Evolutionary conservation across 2,113 vertebrate species (phyloP).

Genomic region (Hiodon tergisus): DNA sequence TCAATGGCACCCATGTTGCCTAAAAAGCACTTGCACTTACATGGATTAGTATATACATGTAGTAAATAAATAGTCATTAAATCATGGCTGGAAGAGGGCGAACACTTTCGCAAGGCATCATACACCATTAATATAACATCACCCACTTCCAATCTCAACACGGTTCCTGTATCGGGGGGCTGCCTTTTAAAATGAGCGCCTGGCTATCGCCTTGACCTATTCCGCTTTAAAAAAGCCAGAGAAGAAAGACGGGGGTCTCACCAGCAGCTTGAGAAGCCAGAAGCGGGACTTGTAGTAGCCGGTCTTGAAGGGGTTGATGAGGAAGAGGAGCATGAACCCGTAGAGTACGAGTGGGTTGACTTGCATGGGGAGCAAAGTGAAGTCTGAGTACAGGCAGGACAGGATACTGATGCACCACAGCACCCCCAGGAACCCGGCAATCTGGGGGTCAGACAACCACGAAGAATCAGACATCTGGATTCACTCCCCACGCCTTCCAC

Average conservation of each 20-base stretch:
- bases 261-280: slow-evolving; percentile 96
- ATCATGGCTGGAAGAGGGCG: no score
- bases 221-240: neutral
- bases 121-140: no score
- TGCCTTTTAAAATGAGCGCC: no score
- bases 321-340: slow-evolving; percentile 92
- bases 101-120: no score
- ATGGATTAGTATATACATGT: no score
- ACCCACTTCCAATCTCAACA: no score
- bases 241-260: slow-evolving; percentile 52
- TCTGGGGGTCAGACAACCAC: slow-evolving; percentile 56
- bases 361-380: slow-evolving; percentile 79
- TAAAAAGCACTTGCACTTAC: no score
- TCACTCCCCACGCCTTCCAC: no score
- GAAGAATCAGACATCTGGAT: neutral
- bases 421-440: slow-evolving; percentile 93
- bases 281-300: slow-evolving; percentile 98
- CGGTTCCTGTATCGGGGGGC: no score
- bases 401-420: slow-evolving; percentile 95
- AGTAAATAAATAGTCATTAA: no score
- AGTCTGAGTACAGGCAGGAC: slow-evolving; percentile 83
- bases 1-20: no score
- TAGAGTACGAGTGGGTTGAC: slow-evolving; percentile 91
- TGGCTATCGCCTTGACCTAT: no score
- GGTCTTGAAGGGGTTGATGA: slow-evolving; percentile 95